Evolutionary conservation across 2,797 vertebrate species (phyloP).

Genomic region (Vespertilio murinus): DNA sequence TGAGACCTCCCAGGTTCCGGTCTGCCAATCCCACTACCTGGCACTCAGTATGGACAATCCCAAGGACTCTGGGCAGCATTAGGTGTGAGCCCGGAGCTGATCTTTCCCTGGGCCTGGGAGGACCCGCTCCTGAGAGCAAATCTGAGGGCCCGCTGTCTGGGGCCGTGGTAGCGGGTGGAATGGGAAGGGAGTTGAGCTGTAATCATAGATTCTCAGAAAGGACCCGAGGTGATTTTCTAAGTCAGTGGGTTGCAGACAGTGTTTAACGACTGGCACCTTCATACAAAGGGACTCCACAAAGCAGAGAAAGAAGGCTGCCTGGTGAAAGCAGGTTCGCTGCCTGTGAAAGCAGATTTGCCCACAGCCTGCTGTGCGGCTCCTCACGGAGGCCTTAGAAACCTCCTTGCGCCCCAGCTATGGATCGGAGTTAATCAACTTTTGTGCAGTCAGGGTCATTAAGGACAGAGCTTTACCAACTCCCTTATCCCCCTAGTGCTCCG

Average conservation of each 20-base stretch:
- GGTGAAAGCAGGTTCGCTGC: neutral
- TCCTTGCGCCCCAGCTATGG: neutral
- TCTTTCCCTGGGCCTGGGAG: neutral
- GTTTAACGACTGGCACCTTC: neutral
- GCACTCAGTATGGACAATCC: neutral
- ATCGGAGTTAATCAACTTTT: neutral
- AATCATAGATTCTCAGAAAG: neutral
- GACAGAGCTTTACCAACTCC: neutral
- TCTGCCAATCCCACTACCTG: neutral
- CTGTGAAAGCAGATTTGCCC: neutral
- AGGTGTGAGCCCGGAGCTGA: neutral
- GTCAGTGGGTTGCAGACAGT: neutral
- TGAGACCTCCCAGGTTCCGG: neutral
- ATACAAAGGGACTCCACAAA: neutral
- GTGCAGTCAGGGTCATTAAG: neutral
- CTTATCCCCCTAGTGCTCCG: neutral
- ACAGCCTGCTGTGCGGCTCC: neutral
- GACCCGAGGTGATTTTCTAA: conserved; percentile 29
- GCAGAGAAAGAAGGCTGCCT: neutral
- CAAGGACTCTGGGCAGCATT: neutral
- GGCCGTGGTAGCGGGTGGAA: neutral
- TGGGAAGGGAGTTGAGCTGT: neutral
- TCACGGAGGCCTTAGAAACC: neutral
- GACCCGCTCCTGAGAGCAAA: neutral
- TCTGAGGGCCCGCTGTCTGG: neutral